phyloP scores from a whole-genome alignment of 1,140 invertebrate genomes.

The Platyura marginata region DNA sequence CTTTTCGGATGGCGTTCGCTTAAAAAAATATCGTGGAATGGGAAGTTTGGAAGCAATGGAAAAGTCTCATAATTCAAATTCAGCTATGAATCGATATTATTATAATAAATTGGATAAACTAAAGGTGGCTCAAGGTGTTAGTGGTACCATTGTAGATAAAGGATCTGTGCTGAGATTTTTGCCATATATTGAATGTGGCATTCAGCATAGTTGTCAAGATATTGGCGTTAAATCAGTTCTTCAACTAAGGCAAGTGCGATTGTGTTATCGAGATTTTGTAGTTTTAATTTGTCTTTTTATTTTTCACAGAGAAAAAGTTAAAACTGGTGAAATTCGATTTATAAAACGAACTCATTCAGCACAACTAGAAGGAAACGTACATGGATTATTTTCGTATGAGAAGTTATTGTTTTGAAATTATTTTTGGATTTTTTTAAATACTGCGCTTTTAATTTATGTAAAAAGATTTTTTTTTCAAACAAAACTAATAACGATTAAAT shows the following conservation, averaged over 20 bases:
- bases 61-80: conserved; percentile 62
- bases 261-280: conserved; percentile 3
- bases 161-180: conserved; percentile 91
- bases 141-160: conserved; percentile 96
- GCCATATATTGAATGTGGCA: conserved; percentile 86
- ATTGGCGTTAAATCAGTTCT: conserved; percentile 61
- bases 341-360: conserved; percentile 89
- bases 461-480: too few relatives aligned
- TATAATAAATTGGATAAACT: conserved; percentile 87
- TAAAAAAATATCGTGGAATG: conserved; percentile 99
- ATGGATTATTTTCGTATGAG: conserved; percentile 88
- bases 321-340: conserved; percentile 77
- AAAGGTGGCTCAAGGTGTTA: conserved; percentile 96
- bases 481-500: too few relatives aligned
- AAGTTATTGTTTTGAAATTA: conserved; percentile 50
- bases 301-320: conserved; percentile 58
- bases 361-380: conserved; percentile 92
- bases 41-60: conserved; percentile 99
- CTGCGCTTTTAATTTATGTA: too few relatives aligned
- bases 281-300: too few relatives aligned
- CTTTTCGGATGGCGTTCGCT: conserved; percentile 90
- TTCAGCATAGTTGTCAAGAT: conserved; percentile 95
- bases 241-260: conserved; percentile 28
- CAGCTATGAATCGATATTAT: conserved; percentile 71
- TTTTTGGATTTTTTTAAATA: too few relatives aligned